Base-by-base conservation (phyloP, 2,888 invertebrate genomes). In the Tolmerus cingulatus region DNA sequence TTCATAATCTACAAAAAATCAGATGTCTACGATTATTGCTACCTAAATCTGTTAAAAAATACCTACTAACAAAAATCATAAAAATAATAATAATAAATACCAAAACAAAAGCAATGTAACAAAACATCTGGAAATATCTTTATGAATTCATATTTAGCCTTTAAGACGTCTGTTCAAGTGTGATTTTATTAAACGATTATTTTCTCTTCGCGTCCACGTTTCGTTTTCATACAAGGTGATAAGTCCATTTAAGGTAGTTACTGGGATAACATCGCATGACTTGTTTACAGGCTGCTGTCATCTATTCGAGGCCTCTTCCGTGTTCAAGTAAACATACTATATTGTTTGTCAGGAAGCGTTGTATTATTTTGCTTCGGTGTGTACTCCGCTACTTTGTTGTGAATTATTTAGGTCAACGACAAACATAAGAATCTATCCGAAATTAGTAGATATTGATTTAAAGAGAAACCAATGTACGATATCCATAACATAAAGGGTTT, bases 161-260 rank as follows among this genome's bases (percentile, higher is more conserved):
- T 66, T 9, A 66, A 66, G 3, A 14, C 66, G 23, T 57, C 23
- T 57, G 57, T 12, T 23, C 57, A 57, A 27, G 27, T 66, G 27
- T 66, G 66, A 23, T 66, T 66, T 66, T 66, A 66, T 23, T 27
- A 66, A 66, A 66, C 19, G 66, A 27, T 27, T 23, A 27, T 66
- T 66, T 66, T 12, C 66, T 27, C 66, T 27, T 66, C 66, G 27
- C 23, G 8, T 66, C 27, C 19, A 23, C 23, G 23, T 23, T 66
- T 66, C 27, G 27, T 66, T 5, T 27, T 66, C 27, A 27, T 66
- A 66, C 78, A 12, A 78, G 23, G 78, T 43, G 12, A 78, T 78
- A 78, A 46, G 46, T 37, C 78, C 78, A 78, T 78, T 78, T 78
- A 78, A 19, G 46, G 78, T 43, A 78, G 78, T 43, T 46, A 43